Base-by-base conservation (phyloP, 2,113 vertebrate genomes). In the Ochotona princeps region DNA sequence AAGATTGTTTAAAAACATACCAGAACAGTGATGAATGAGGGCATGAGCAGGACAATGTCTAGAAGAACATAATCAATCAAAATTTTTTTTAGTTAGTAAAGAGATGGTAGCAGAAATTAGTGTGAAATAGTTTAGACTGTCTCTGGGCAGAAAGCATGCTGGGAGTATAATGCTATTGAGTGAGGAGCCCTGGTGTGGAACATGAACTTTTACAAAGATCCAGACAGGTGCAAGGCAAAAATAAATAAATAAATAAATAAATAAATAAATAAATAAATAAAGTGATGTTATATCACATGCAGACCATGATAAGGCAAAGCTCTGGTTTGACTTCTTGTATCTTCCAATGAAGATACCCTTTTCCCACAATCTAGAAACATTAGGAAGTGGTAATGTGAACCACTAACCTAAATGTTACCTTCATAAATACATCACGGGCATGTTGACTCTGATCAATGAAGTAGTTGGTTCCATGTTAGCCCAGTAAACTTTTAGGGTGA, bases 91-190 rank as follows among this genome's bases (percentile, higher is more conserved):
- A 7, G 26, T 35, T 51, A 67, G 30, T 14, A 25, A 63, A 57
- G 21, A 88, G 10, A 28, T 8, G 20, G 2, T 51, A 60, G 47
- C 18, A 51, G 1, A 54, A 15, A 7, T 28, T 30, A 49, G 75
- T 32, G 9, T 44, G 57, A 89, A 35, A 66, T 23, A n/a, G 6
- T 21, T 28, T 9, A 7, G 5, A 11, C 8, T 21, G 21, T 8
- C 23, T 6, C 7, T 72, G n/a, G 30, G n/a, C n/a, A n/a, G n/a
- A 32, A 69, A 23, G 0, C 0, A 1, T 30, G 10, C 4, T 65
- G 20, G 17, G 57, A 26, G 8, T 32, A 4, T 7, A 28, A 10
- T 12, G 9, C 7, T 12, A 32, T 10, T 47, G n/a, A 8, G 14
- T 1, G 1, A 7, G 47, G 10, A 21, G 23, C 30, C 70, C 44